Percentiles rank a stretch among this genome's conserved stretches.
phyloP scores from a whole-genome alignment of 1,140 invertebrate genomes.

The Halesus radiatus region DNA sequence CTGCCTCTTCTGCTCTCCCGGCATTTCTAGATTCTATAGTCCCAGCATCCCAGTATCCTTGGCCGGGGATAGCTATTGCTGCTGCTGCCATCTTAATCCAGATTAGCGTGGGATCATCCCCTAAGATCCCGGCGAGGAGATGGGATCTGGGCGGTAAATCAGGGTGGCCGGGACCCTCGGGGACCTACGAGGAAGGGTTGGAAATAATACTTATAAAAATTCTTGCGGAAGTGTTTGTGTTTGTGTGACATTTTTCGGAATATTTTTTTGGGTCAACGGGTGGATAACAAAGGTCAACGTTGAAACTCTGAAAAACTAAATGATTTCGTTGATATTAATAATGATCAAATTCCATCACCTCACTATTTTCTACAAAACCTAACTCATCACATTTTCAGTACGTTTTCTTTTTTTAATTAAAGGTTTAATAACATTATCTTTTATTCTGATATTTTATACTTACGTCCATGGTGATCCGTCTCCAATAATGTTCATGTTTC shows the following conservation, averaged over 20 bases:
- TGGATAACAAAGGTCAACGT: neutral
- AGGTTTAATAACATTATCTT: too few relatives aligned
- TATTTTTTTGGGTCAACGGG: neutral
- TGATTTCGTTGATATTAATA: neutral
- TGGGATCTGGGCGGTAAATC: conserved; percentile 35
- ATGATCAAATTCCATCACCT: neutral
- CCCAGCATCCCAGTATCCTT: neutral
- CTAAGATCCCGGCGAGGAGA: conserved; percentile 18
- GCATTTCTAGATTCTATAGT: neutral
- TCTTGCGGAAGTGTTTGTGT: neutral
- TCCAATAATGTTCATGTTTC: too few relatives aligned
- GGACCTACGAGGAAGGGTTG: conserved; percentile 26
- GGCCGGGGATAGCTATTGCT: neutral
- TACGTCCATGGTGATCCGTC: too few relatives aligned
- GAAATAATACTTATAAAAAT: too few relatives aligned
- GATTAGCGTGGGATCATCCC: conserved; percentile 31
- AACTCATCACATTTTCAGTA: too few relatives aligned
- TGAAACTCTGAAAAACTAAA: neutral
- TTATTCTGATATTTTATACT: too few relatives aligned
- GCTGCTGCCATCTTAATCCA: conserved; percentile 31
- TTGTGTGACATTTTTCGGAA: neutral
- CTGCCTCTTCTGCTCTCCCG: neutral
- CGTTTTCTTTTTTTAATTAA: too few relatives aligned
- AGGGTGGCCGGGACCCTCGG: neutral
- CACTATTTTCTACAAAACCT: neutral